Base-by-base conservation (phyloP, 2,113 vertebrate genomes). In the Speoplatyrhinus poulsoni region DNA sequence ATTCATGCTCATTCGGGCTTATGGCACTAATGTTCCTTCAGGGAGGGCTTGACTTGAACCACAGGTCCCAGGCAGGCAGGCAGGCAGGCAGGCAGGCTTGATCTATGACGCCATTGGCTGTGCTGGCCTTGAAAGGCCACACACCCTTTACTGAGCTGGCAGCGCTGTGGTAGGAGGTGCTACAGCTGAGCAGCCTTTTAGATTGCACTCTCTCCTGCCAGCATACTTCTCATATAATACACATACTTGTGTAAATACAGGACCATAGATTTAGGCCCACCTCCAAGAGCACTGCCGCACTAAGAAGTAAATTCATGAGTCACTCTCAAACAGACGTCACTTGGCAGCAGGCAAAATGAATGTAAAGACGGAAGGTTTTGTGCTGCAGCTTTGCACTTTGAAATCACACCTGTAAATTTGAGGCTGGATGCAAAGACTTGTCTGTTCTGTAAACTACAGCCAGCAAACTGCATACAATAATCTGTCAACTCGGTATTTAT, bases 281-380 rank as follows among this genome's bases (percentile, higher is more conserved):
- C 75, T 89, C 88, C 86, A 86, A 78, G 76, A 86, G 76, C 81
- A 60, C 69, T 36, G 81, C 85, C 71, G 82, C 86, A 85, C 87
- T 88, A 76, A 84, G 7, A 88, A 85, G 79, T n/a, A 79, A 83
- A 86, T 83, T 84, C 83, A 90, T 92, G 90, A 92, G 85, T 92
- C 91, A 92, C 86, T 55, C 75, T 85, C 79, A 81, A 88, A 88
- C 85, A 87, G 79, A 89, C 88, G 87, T 90, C 90, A 92, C 76
- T 79, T 87, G 83, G 86, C 86, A 77, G 83, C 73, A 58, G 76
- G 67, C 60, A 82, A 78, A 69, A 62, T 63, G 62, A 80, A 89
- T 9, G 70, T 78, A 79, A 83, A 88, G 84, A 89, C 87, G 79
- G 86, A 76, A 72, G 85, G 87, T 83, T 85, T 88, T 89, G 87